Evolutionary conservation across 2,113 vertebrate species (phyloP), one percentile per base, ranked within the genome.

Genomic region (Puffinus mauretanicus): DNA sequence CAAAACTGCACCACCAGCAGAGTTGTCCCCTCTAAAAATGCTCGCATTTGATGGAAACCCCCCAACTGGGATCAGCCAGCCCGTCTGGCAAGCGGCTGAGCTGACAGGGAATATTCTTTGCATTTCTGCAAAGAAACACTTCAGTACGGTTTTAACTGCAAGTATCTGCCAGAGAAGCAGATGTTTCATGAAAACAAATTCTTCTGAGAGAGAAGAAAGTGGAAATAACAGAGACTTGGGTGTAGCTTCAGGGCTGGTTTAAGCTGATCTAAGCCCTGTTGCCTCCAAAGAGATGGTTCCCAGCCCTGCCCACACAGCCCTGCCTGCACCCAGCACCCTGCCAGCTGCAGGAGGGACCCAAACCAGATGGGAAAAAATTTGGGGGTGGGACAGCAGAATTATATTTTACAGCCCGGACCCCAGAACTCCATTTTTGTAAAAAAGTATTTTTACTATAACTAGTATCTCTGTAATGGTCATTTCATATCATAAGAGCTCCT

Each of bases 181-280:
- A 96, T 93, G 93, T 95, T 97, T 70, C 76, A 77, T 0, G 2
- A 90, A 94, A 95, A 95, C 82, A 96, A 95, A 79, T 62, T 86
- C 79, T 88, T 93, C 82, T 49, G 80, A 90, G 64, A 42, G 30
- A 18, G 17, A 72, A 86, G 54, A 92, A 94, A 94, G 66, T n/a
- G 49, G 82, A 92, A 93, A 94, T 81, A 96, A 81, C 11, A 90
- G 38, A 82, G 34, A 58, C 30, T 54, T 83, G 76, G 64, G 72
- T 34, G 51, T 46, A 93, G 79, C 55, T 92, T 77, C 42, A 66
- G 49, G 22, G 51, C 36, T 86, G 85, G 57, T 81, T 96, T 82
- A 67, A 82, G 22, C 51, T n/a, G 44, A 55, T n/a, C 19, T 27
- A 67, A 73, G 36, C 36, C 42, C 66, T 44, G 36, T 32, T 61